phyloP scores from a whole-genome alignment of 1,140 invertebrate genomes.

The Charaxes varanes region DNA sequence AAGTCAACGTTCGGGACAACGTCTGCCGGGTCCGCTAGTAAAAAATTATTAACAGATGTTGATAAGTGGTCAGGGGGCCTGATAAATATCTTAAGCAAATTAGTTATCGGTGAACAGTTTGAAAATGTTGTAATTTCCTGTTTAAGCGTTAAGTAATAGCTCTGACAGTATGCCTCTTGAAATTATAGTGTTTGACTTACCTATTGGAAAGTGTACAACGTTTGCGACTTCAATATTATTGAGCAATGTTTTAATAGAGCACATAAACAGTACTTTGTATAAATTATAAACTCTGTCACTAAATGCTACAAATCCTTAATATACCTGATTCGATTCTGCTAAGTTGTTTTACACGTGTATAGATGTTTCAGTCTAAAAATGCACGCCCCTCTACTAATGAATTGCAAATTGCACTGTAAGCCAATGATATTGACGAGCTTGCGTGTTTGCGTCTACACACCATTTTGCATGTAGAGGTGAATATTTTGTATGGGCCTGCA shows the following conservation, averaged over 20 bases:
- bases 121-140: constrained; percentile 17
- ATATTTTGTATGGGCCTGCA: too few relatives aligned
- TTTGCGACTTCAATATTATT: constrained; percentile 6
- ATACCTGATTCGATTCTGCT: too few relatives aligned
- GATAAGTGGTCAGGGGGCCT: too few relatives aligned
- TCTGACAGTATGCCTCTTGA: constrained; percentile 5
- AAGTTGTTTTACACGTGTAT: too few relatives aligned
- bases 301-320: too few relatives aligned
- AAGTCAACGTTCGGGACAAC: neutral
- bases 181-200: constrained; percentile 17
- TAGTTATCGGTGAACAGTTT: constrained; percentile 15
- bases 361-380: too few relatives aligned
- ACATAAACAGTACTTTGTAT: neutral
- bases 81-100: constrained; percentile 7
- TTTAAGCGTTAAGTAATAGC: constrained; percentile 14
- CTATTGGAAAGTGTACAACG: constrained; percentile 2
- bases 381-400: too few relatives aligned
- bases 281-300: too few relatives aligned
- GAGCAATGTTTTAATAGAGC: neutral
- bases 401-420: too few relatives aligned
- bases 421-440: too few relatives aligned
- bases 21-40: neutral
- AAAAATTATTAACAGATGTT: neutral
- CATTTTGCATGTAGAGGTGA: too few relatives aligned
- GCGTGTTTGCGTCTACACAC: too few relatives aligned